These are phyloP conservation scores for Linnaemya vulpina DNA, from an alignment of 2,888 invertebrate species.

Conservation along the genomic window DNA sequence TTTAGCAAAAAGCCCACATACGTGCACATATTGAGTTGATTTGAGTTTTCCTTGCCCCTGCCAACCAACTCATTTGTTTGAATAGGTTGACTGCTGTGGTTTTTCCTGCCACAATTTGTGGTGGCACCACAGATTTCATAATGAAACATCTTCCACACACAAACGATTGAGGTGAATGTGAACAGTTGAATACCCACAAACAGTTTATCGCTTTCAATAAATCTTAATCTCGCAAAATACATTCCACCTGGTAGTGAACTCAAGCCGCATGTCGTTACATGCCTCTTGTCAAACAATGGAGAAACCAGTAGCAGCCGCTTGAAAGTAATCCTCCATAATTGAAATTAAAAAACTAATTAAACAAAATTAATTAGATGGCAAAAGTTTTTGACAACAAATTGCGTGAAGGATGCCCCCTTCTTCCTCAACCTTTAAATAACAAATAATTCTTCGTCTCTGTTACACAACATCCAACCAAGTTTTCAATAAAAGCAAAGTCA, in stretches of 20 bases:
- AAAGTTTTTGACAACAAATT: conserved; percentile 38
- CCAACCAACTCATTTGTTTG: conserved; percentile 26
- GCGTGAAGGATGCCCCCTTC: not conserved
- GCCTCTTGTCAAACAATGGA: not conserved
- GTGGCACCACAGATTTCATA: conserved; percentile 48
- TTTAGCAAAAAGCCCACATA: not conserved
- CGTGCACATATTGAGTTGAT: not conserved
- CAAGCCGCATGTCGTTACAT: conserved; percentile 33
- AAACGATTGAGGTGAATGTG: conserved; percentile 25
- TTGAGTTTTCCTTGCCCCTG: not conserved
- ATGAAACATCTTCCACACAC: conserved; percentile 26
- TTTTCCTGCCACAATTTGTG: conserved; percentile 49
- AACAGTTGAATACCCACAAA: conserved; percentile 1
- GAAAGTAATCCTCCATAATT: conserved; percentile 1
- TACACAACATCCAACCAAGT: not conserved
- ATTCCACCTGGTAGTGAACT: not conserved
- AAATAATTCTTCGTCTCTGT: not conserved
- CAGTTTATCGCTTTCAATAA: conserved; percentile 23
- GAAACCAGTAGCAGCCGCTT: not conserved
- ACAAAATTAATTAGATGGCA: conserved; percentile 49
- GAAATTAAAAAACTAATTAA: conserved; percentile 50
- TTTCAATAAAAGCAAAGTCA: not conserved
- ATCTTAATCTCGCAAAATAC: not conserved
- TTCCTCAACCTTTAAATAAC: not conserved
- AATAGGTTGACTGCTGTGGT: conserved; percentile 51